Conservation (phyloP, 2,113 vertebrate species). For the Otolemur garnettii region DNA sequence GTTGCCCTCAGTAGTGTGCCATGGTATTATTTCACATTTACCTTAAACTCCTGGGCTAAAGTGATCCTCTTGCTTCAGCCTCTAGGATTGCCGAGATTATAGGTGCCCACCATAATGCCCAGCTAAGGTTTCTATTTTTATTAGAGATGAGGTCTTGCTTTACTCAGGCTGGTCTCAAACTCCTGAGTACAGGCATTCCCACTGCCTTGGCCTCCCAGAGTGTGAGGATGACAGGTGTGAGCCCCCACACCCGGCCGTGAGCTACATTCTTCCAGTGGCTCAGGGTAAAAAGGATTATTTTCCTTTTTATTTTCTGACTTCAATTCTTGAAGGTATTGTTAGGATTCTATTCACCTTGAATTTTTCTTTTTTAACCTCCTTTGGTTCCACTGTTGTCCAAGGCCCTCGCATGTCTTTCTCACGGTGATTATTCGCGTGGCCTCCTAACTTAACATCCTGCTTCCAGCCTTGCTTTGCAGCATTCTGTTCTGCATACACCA, state of each 20-base stretch:
- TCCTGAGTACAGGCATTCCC: no score
- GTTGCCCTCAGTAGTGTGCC: no score
- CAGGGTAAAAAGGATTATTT: not conserved
- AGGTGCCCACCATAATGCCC: no score
- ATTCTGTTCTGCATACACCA: fast-evolving
- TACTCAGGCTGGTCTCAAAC: no score
- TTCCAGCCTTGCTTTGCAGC: not conserved
- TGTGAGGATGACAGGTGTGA: no score
- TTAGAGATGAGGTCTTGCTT: no score
- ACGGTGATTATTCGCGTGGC: not conserved
- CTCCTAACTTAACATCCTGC: not conserved
- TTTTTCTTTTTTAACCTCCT: not conserved
- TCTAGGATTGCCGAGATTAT: no score
- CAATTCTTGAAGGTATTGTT: not conserved
- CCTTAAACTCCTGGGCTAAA: no score
- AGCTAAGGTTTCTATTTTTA: no score
- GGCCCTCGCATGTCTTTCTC: not conserved
- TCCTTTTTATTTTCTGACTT: not conserved
- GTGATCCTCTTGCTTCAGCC: no score
- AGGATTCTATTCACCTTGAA: not conserved
- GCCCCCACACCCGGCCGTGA: not conserved
- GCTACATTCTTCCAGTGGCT: not conserved
- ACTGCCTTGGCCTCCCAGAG: no score
- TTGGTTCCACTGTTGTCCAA: not conserved
- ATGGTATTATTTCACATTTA: no score